phyloP scores from a whole-genome alignment of 2,888 invertebrate genomes.

The Ecliptopera silaceata region DNA sequence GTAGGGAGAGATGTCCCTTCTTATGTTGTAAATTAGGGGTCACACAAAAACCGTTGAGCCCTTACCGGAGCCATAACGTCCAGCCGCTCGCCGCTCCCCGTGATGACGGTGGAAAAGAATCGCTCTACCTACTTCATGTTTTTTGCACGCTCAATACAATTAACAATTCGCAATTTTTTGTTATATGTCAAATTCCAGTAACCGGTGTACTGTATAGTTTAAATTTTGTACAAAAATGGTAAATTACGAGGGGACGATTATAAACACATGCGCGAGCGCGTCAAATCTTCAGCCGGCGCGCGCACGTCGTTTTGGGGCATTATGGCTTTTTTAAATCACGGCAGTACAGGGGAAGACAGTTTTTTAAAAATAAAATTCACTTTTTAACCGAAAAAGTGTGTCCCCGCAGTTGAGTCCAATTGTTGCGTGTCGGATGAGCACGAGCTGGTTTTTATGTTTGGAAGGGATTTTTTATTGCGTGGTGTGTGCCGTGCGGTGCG shows the following conservation, averaged over 20 bases:
- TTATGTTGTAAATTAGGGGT: slow-evolving; percentile 80
- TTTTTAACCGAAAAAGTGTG: slow-evolving; percentile 76
- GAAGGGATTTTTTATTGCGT: slow-evolving; percentile 78
- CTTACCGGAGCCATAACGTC: slow-evolving; percentile 74
- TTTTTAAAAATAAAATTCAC: slow-evolving; percentile 79
- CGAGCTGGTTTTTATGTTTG: slow-evolving; percentile 77
- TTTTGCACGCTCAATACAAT: slow-evolving; percentile 67
- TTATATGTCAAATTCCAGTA: slow-evolving; percentile 58
- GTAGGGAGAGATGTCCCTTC: slow-evolving; percentile 70
- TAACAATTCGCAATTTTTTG: slow-evolving; percentile 70
- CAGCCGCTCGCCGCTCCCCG: slow-evolving; percentile 62
- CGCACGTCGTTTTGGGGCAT: slow-evolving; percentile 68
- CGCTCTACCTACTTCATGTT: slow-evolving; percentile 65
- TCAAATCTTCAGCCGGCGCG: slow-evolving; percentile 82
- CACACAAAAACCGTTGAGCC: slow-evolving; percentile 82
- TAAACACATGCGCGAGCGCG: slow-evolving; percentile 82
- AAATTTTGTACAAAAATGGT: slow-evolving; percentile 71
- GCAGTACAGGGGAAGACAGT: slow-evolving; percentile 68
- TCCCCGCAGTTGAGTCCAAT: slow-evolving; percentile 77
- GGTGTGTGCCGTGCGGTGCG: slow-evolving; percentile 66
- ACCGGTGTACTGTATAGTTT: slow-evolving; percentile 71
- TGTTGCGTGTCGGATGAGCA: slow-evolving; percentile 83
- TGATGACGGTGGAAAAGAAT: slow-evolving; percentile 70
- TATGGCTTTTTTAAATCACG: slow-evolving; percentile 78
- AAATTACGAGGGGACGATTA: slow-evolving; percentile 80